Evolutionary conservation across 2,113 vertebrate genomes (phyloP).

Genomic region (Strigops habroptila): DNA sequence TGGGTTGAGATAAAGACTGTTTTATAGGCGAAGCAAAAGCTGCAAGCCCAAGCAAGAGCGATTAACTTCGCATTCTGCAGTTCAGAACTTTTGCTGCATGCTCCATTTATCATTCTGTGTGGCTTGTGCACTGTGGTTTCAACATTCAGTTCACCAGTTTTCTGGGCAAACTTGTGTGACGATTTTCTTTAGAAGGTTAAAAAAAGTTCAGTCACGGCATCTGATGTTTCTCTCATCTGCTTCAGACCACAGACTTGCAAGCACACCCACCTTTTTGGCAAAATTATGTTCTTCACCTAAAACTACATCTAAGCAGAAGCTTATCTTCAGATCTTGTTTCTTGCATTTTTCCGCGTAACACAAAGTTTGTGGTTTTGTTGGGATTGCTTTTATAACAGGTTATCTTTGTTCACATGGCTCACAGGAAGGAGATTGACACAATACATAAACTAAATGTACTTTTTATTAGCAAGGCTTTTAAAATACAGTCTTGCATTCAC

Average conservation of each 20-base stretch:
- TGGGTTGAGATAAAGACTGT: neutral
- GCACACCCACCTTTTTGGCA: neutral
- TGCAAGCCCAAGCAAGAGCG: neutral
- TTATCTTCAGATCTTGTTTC: neutral
- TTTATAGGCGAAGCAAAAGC: neutral
- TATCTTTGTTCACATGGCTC: neutral
- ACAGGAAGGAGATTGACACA: conserved; percentile 35
- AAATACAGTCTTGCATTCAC: neutral
- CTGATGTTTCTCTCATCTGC: neutral
- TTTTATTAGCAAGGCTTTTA: conserved; percentile 52
- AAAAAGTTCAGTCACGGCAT: neutral
- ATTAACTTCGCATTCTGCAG: neutral
- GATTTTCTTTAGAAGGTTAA: neutral
- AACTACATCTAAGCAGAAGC: neutral
- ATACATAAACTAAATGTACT: neutral
- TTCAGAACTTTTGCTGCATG: neutral
- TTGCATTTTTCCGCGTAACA: neutral
- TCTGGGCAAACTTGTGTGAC: neutral
- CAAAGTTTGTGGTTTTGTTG: neutral
- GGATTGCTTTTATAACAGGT: neutral
- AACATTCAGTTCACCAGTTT: neutral
- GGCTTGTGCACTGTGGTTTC: neutral
- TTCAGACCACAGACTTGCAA: neutral
- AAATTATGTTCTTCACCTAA: neutral
- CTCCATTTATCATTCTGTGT: neutral